These are phyloP conservation scores for Girardia tigrina DNA, from an alignment of 2,888 invertebrate genomes.

Conservation along the genomic window DNA sequence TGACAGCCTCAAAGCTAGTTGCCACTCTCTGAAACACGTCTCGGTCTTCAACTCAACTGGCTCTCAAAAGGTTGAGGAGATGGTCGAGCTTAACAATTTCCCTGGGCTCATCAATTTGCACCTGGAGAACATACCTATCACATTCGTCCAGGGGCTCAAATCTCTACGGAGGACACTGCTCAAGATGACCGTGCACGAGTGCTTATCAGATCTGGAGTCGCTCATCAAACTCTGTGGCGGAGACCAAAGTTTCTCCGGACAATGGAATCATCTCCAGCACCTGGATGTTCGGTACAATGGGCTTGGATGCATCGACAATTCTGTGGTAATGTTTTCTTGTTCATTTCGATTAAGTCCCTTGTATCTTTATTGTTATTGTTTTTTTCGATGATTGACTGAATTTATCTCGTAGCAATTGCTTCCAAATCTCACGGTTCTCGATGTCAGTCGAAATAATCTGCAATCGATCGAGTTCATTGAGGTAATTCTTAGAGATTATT, in stretches of 20 bases:
- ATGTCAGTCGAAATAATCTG: not conserved
- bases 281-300: not conserved
- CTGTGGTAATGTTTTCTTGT: not conserved
- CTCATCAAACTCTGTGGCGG: not conserved
- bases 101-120: not conserved
- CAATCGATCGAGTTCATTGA: not conserved
- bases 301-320: not conserved
- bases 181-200: not conserved
- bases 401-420: not conserved
- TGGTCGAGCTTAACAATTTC: not conserved
- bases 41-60: not conserved
- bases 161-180: not conserved
- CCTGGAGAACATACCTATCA: not conserved
- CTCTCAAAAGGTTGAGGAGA: not conserved
- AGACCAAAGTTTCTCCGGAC: not conserved
- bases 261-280: not conserved
- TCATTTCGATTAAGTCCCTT: not conserved
- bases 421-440: not conserved
- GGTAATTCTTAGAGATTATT: too few relatives aligned
- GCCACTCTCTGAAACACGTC: not conserved
- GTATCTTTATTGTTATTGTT: not conserved
- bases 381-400: not conserved
- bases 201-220: not conserved
- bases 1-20: not conserved
- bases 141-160: not conserved